These are phyloP conservation scores for Hypomesus transpacificus DNA, from an alignment of 2,113 vertebrate genomes.

Conservation along the genomic window DNA sequence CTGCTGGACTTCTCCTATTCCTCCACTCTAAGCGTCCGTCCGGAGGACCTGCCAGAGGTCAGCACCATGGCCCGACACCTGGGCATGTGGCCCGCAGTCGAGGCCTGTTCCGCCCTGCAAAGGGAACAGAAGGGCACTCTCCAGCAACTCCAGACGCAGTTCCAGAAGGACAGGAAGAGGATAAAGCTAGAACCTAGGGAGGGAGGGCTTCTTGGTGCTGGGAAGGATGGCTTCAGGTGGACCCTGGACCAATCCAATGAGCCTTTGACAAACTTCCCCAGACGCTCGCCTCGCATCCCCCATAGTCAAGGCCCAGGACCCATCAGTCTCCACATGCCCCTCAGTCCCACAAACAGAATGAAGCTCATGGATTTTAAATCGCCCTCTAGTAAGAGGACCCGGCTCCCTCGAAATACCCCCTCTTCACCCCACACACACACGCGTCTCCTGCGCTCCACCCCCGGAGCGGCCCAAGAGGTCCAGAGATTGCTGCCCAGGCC, in stretches of 20 bases:
- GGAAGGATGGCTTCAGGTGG: constrained; percentile 27
- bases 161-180: constrained; percentile 40
- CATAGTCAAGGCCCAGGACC: constrained; percentile 6
- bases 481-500: constrained; percentile 56
- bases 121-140: constrained; percentile 59
- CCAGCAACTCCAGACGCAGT: constrained; percentile 33
- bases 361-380: constrained; percentile 81
- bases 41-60: constrained; percentile 71
- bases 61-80: constrained; percentile 76
- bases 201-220: not conserved
- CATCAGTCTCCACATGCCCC: constrained; percentile 40
- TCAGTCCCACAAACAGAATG: constrained; percentile 71
- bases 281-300: constrained; percentile 28
- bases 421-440: constrained; percentile 52
- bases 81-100: constrained; percentile 78
- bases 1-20: constrained; percentile 80
- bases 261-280: constrained; percentile 40
- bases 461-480: constrained; percentile 64
- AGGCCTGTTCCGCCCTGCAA: constrained; percentile 73
- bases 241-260: constrained; percentile 38
- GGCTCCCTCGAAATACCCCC: constrained; percentile 37
- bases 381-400: constrained; percentile 67
- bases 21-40: constrained; percentile 70
- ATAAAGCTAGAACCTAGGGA: constrained; percentile 26
- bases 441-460: constrained; percentile 68